phyloP scores from a whole-genome alignment of 2,113 vertebrate species.

The Gambusia affinis region DNA sequence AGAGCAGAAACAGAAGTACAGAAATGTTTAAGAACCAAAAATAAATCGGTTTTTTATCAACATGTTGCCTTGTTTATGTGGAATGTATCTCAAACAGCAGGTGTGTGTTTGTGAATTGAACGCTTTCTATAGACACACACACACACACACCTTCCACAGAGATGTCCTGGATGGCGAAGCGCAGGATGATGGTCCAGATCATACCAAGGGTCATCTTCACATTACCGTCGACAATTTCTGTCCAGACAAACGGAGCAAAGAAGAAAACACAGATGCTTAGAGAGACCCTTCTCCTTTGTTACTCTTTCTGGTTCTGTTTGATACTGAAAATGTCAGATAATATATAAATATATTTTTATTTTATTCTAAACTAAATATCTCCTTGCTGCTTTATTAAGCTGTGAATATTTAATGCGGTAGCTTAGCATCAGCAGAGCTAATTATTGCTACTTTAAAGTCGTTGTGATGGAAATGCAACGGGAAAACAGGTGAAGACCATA shows the following conservation, averaged over 20 bases:
- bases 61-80: too few relatives aligned
- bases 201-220: constrained; percentile 94
- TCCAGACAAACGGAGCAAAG: neutral
- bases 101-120: neutral
- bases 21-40: constrained; percentile 14
- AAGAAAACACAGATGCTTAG: neutral
- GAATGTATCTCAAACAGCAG: neutral
- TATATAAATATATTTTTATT: neutral
- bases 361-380: too few relatives aligned
- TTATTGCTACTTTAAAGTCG: too few relatives aligned
- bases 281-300: neutral
- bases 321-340: neutral
- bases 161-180: constrained; percentile 94
- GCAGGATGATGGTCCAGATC: constrained; percentile 95
- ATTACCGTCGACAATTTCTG: constrained; percentile 92
- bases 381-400: too few relatives aligned
- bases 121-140: neutral
- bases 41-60: too few relatives aligned
- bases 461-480: too few relatives aligned
- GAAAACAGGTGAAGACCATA: too few relatives aligned
- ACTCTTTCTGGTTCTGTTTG: neutral
- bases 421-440: too few relatives aligned
- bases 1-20: neutral
- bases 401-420: too few relatives aligned
- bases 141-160: constrained; percentile 84